phyloP scores from a whole-genome alignment of 2,113 vertebrate genomes.

The Protobothrops mucrosquamatus region DNA sequence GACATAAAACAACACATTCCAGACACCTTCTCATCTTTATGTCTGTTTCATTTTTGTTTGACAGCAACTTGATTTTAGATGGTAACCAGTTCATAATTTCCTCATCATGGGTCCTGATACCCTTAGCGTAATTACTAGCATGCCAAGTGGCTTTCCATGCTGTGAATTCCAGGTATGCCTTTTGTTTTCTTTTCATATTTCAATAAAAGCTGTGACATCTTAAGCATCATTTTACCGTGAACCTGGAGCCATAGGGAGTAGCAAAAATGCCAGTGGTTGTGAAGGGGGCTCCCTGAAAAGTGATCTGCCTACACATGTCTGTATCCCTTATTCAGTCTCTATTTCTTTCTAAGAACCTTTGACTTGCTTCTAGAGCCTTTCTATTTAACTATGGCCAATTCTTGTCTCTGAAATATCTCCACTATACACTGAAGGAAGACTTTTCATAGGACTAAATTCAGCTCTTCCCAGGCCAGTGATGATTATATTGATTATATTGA shows the following conservation, averaged over 20 bases:
- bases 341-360: not conserved
- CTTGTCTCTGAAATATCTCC: not conserved
- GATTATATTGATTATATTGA: not conserved
- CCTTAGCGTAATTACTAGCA: not conserved
- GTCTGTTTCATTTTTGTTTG: not conserved
- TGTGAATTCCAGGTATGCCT: not conserved
- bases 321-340: constrained; percentile 9
- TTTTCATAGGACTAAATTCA: not conserved
- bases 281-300: not conserved
- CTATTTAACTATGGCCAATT: not conserved
- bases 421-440: not conserved
- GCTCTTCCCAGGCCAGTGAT: not conserved
- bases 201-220: not conserved
- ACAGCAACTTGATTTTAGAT: constrained; percentile 5
- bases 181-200: not conserved
- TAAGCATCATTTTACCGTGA: not conserved
- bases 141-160: not conserved
- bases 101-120: not conserved
- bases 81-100: not conserved
- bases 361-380: not conserved
- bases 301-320: not conserved
- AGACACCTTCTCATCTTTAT: not conserved
- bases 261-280: not conserved
- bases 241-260: not conserved
- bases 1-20: not conserved